A percentile compares a stretch with the other conserved stretches of the same genome.
Conservation (phyloP, 2,797 vertebrate species). For the Fundulus diaphanus region DNA sequence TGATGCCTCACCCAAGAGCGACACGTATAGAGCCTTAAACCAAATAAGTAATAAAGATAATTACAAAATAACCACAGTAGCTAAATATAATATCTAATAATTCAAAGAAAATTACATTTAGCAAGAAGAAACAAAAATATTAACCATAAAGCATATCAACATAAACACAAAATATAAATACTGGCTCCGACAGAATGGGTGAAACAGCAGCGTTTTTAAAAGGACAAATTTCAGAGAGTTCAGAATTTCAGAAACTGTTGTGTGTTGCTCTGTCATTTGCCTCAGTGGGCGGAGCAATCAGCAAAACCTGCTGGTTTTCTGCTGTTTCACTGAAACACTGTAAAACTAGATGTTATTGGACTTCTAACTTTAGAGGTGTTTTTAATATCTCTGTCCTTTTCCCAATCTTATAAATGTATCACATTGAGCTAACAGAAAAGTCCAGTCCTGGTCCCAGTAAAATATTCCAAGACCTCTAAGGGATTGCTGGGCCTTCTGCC, state of each 20-base stretch:
- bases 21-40: too few relatives aligned
- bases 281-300: not conserved
- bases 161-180: too few relatives aligned
- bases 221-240: not conserved
- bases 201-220: too few relatives aligned
- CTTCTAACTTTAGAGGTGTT: not conserved
- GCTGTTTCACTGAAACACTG: not conserved
- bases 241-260: not conserved
- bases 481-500: not conserved
- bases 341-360: not conserved
- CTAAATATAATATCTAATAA: too few relatives aligned
- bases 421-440: not conserved
- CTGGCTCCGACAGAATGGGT: too few relatives aligned
- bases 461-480: not conserved
- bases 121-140: too few relatives aligned
- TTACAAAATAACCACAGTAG: too few relatives aligned
- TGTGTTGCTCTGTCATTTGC: not conserved
- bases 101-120: too few relatives aligned
- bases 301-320: not conserved
- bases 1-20: too few relatives aligned
- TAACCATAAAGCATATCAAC: too few relatives aligned
- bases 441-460: not conserved
- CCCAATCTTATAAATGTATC: not conserved
- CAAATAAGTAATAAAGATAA: too few relatives aligned
- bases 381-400: not conserved